Percentiles rank a stretch among this genome's conserved stretches.
phyloP scores from a whole-genome alignment of 2,797 vertebrate species.

The Valencia hispanica region DNA sequence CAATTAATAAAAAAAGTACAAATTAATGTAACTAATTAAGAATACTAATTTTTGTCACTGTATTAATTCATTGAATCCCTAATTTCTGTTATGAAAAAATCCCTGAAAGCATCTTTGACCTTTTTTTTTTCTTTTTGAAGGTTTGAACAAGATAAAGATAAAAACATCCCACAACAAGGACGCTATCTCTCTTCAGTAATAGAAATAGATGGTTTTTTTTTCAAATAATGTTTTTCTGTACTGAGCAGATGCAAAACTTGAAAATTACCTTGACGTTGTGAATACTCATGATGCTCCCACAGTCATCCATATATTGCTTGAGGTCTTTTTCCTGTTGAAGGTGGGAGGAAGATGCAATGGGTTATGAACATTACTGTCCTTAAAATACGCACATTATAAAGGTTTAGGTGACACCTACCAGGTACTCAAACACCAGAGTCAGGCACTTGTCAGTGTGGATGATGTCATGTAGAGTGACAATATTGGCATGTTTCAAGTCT shows the following conservation, averaged over 20 bases:
- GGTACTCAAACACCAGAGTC: slow-evolving; percentile 87
- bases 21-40: not conserved
- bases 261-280: slow-evolving; percentile 83
- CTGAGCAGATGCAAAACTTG: not conserved
- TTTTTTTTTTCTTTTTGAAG: not conserved
- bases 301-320: slow-evolving; percentile 89
- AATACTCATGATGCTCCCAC: slow-evolving; percentile 85
- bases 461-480: slow-evolving; percentile 87
- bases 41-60: not conserved
- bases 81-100: not conserved
- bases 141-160: not conserved
- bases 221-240: not conserved
- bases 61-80: not conserved
- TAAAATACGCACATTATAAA: slow-evolving; percentile 1
- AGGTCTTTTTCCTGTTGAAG: slow-evolving; percentile 81
- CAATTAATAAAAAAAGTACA: not conserved
- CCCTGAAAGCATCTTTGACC: not conserved
- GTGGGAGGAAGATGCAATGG: not conserved
- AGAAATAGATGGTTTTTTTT: not conserved
- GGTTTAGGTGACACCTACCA: slow-evolving; percentile 73
- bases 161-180: not conserved
- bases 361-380: not conserved
- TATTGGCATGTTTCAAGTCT: slow-evolving; percentile 87
- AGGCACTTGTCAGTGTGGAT: slow-evolving; percentile 88
- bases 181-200: not conserved